phyloP scores from a whole-genome alignment of 2,888 invertebrate species.

The Arrhopalites spinosus region DNA sequence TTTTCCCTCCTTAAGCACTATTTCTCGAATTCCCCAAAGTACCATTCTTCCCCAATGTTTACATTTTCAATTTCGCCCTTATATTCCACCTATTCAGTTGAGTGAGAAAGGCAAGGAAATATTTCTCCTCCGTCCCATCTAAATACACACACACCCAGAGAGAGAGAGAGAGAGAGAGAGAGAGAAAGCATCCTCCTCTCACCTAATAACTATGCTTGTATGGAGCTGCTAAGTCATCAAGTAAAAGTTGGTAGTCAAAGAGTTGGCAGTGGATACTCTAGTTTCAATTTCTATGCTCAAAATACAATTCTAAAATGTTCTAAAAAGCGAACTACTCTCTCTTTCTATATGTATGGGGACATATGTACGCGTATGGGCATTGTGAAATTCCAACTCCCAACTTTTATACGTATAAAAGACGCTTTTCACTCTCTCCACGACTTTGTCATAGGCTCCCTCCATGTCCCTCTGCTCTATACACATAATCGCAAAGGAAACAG shows the following conservation, averaged over 20 bases:
- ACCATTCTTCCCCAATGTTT: constrained; percentile 55
- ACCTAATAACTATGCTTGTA: not conserved
- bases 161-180: not conserved
- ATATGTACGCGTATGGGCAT: no score
- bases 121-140: constrained; percentile 12
- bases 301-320: constrained; percentile 19
- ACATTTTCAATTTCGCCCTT: constrained; percentile 55
- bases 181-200: constrained; percentile 14
- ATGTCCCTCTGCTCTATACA: no score
- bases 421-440: no score
- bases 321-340: not conserved
- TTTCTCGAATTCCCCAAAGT: constrained; percentile 54
- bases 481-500: constrained; percentile 9
- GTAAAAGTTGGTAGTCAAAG: constrained; percentile 11
- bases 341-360: no score
- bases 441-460: no score
- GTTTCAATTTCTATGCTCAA: constrained; percentile 12
- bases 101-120: constrained; percentile 18
- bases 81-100: constrained; percentile 33
- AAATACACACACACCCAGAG: not conserved
- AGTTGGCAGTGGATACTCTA: constrained; percentile 17
- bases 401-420: no score
- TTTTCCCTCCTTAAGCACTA: constrained; percentile 43
- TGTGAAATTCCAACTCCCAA: no score
- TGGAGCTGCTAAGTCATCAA: not conserved